Evolutionary conservation across 2,888 invertebrate genomes (phyloP), one percentile per base, ranked within the genome.

Genomic region (Tachina lurida): DNA sequence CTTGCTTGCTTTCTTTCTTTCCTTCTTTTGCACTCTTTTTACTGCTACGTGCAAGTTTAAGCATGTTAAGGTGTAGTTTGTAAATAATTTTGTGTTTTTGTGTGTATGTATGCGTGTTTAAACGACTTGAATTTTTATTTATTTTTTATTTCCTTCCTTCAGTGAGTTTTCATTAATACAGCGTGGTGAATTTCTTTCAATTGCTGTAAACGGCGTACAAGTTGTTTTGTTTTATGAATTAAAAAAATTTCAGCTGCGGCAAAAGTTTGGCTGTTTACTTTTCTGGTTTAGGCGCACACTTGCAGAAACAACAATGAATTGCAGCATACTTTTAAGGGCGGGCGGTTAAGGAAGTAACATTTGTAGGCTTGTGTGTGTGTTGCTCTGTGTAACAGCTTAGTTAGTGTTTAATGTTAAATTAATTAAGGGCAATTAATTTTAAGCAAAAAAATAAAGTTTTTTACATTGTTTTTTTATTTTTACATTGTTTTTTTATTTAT

Each of bases 11-110:
- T 52, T 47, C n/a, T 62, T 47, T 41, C 31, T 65, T 47, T 10
- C 7, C 19, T 47, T 70, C 43, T 62, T 75, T 22, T 2, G 31
- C 0, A 4, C 31, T 31, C 4, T 31, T 31, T 31, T 31, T 31
- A 31, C 31, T 31, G 2, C 2, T 31, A 45, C n/a, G 31, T 62
- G 63, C 62, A 65, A 65, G 76, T 54, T 71, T 71, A 71, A 82
- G 39, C 75, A 47, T 82, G 45, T 65, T 77, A 65, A 77, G 71
- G 76, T 76, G 75, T 81, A 82, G 70, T 56, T 71, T 71, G 52
- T 63, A 31, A n/a, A 60, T 17, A 17, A 31, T 31, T 54, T 10
- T 75, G 22, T 39, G 7, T 22, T 0, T n/a, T 3, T 31, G 19
- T 56, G 5, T 31, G 17, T 62, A 10, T n/a, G 5, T 45, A n/a